These are phyloP conservation scores for Tenebrio molitor DNA, from an alignment of 1,140 invertebrate genomes.

Conservation along the genomic window DNA sequence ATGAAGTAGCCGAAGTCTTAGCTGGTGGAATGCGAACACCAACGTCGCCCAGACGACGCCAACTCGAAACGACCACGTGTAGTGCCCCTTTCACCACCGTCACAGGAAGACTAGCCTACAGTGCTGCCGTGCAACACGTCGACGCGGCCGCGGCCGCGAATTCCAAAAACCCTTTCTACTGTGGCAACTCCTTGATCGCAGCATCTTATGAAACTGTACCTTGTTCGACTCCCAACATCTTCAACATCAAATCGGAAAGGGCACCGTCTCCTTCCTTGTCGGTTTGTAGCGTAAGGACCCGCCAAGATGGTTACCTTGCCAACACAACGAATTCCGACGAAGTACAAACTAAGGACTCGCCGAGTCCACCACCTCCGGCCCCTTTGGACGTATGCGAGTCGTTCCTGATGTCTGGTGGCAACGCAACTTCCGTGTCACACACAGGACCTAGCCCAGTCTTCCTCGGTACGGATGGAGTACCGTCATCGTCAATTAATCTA, in stretches of 20 bases:
- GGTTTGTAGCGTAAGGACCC: conserved; percentile 74
- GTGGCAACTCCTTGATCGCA: conserved; percentile 68
- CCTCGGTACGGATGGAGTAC: conserved; percentile 64
- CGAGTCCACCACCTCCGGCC: conserved; percentile 85
- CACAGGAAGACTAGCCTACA: conserved; percentile 72
- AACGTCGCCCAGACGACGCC: conserved; percentile 70
- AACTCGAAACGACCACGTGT: conserved; percentile 68
- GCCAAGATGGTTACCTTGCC: conserved; percentile 74
- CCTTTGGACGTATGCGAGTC: conserved; percentile 73
- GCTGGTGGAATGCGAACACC: conserved; percentile 66
- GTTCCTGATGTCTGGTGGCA: conserved; percentile 67
- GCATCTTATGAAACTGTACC: conserved; percentile 69
- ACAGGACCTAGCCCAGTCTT: conserved; percentile 67
- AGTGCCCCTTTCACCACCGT: conserved; percentile 73
- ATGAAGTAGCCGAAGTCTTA: conserved; percentile 70
- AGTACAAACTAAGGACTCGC: conserved; percentile 66
- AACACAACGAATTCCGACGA: conserved; percentile 62
- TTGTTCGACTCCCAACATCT: conserved; percentile 68
- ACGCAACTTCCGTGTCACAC: conserved; percentile 63
- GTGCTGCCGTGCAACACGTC: conserved; percentile 72
- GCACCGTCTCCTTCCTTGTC: conserved; percentile 74
- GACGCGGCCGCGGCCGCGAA: conserved; percentile 67
- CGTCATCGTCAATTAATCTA: conserved; percentile 61
- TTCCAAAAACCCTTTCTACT: conserved; percentile 65
- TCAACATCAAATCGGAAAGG: conserved; percentile 68